Evolutionary conservation across 1,140 invertebrate species (phyloP), one percentile per base, ranked within the genome.

Genomic region (Pseudomyrmex flavicornis): DNA sequence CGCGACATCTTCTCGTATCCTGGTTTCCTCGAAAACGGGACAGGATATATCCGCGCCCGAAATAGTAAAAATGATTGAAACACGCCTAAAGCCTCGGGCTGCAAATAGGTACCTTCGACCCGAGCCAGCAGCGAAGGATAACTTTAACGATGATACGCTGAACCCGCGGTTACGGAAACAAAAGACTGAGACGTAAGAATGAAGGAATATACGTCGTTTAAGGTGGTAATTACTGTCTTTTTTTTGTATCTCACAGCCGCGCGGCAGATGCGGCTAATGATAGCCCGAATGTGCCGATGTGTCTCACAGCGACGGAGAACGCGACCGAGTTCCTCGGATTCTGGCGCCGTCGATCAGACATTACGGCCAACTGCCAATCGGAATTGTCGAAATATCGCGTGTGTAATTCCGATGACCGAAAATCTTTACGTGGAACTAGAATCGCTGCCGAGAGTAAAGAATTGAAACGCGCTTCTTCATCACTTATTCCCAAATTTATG

Each of bases 211-310:
- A 91, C 82, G 73, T 76, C 87, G 84, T 89, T 90, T 91, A 90
- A 85, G 86, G 68, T 84, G 82, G 85, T 90, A 91, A 93, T 93
- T 93, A 91, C 87, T 87, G 89, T 59, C 83, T 89, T 84, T 84
- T 59, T 61, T 54, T 84, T 74, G 61, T 86, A 86, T 91, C 72
- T 88, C 74, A 54, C 77, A 84, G 85, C 83, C 70, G 77, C 85
- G 88, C 89, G 89, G 91, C 91, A 92, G 91, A 92, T 92, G 91
- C 82, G 84, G 90, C 91, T 92, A 92, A 92, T 92, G 90, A 92
- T 91, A 92, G 89, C 85, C 89, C 86, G 82, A 90, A 90, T 87
- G 85, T 82, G 86, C 83, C 88, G 86, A 92, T 92, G 88, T 92
- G 90, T 92, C 91, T 88, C 83, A 82, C 72, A 82, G 65, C 79